Evolutionary conservation across 2,113 vertebrate genomes (phyloP).

Genomic region (Clarias batrachus): DNA sequence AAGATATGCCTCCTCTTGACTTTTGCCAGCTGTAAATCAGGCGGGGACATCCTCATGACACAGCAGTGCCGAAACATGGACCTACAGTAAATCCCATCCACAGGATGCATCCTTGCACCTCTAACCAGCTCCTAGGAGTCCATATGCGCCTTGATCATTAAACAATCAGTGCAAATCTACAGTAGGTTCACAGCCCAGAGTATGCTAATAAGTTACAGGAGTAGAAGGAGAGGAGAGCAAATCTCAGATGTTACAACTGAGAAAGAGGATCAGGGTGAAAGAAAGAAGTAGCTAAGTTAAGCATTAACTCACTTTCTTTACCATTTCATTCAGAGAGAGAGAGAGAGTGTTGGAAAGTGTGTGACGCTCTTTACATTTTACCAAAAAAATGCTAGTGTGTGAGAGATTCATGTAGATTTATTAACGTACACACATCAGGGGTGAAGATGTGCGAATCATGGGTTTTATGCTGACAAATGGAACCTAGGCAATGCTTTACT

Average conservation of each 20-base stretch:
- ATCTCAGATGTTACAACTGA: too few relatives aligned
- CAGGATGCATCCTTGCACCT: neutral
- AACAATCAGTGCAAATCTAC: conserved; percentile 55
- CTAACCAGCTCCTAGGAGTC: conserved; percentile 27
- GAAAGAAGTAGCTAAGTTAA: neutral
- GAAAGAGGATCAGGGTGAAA: neutral
- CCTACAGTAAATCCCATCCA: neutral
- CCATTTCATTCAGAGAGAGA: neutral
- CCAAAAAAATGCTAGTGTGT: neutral
- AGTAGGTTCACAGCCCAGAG: conserved; percentile 59
- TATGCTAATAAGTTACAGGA: conserved; percentile 16
- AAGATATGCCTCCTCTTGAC: neutral
- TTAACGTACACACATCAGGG: conserved; percentile 17
- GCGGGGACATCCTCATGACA: neutral
- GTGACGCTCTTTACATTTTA: neutral
- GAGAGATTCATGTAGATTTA: neutral
- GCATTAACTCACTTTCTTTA: neutral
- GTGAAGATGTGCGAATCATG: conserved; percentile 1
- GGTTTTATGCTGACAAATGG: conserved; percentile 27
- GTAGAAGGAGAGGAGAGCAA: neutral
- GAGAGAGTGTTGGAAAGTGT: neutral
- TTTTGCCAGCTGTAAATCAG: neutral
- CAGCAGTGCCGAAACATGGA: conserved; percentile 9
- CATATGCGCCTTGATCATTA: conserved; percentile 32
- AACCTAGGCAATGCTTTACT: conserved; percentile 26